These are phyloP conservation scores for Periphyllus acericola DNA, from an alignment of 2,888 invertebrate genomes.

Conservation along the genomic window DNA sequence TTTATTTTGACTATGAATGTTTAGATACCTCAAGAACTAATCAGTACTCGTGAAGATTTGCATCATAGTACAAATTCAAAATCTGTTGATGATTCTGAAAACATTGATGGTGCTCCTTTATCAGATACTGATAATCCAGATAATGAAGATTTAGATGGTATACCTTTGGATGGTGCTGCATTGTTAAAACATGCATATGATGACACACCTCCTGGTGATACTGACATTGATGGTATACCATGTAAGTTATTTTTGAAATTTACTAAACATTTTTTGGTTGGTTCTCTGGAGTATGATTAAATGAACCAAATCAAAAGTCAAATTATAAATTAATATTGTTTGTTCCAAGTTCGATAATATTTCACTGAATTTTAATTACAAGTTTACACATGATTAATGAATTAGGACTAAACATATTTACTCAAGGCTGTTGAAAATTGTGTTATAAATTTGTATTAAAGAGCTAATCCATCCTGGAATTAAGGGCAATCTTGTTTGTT, in stretches of 20 bases:
- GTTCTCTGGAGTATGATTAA: too few relatives aligned
- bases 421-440: too few relatives aligned
- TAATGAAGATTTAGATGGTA: slow-evolving; percentile 72
- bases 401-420: too few relatives aligned
- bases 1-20: background rate
- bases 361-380: too few relatives aligned
- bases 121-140: slow-evolving; percentile 69
- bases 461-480: too few relatives aligned
- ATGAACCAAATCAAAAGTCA: too few relatives aligned
- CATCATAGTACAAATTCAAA: slow-evolving; percentile 22
- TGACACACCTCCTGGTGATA: slow-evolving; percentile 69
- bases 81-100: slow-evolving; percentile 59
- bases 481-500: too few relatives aligned
- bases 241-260: slow-evolving; percentile 67
- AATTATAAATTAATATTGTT: too few relatives aligned
- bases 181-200: slow-evolving; percentile 78
- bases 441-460: too few relatives aligned
- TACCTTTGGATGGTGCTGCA: slow-evolving; percentile 83
- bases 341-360: too few relatives aligned
- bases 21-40: slow-evolving; percentile 35
- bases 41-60: slow-evolving; percentile 5
- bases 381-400: too few relatives aligned
- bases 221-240: slow-evolving; percentile 79
- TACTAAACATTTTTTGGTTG: too few relatives aligned
- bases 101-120: slow-evolving; percentile 74